A percentile compares a stretch with the other conserved stretches of the same genome.
Evolutionary conservation across 2,797 vertebrate genomes (phyloP).

Genomic region (Pangasius krempfi): DNA sequence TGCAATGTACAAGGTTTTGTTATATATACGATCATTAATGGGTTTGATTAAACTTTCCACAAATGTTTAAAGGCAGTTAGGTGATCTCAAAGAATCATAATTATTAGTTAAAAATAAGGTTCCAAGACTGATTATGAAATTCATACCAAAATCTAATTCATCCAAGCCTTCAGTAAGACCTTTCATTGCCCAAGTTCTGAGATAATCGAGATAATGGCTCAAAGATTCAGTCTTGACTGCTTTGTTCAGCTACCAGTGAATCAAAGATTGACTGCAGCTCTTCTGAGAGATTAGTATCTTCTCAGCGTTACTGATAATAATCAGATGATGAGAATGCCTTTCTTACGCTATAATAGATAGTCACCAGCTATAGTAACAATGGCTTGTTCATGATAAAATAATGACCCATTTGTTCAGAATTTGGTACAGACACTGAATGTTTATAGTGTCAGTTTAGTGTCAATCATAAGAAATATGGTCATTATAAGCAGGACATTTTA

Average conservation of each 20-base stretch:
- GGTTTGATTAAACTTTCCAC: background rate
- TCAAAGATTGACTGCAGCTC: background rate
- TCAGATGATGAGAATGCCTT: conserved; percentile 23
- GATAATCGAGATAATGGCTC: background rate
- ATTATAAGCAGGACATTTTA: background rate
- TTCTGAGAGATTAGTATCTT: conserved; percentile 32
- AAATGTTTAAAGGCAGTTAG: background rate
- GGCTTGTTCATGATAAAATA: conserved; percentile 21
- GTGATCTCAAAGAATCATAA: background rate
- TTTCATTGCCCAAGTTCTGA: background rate
- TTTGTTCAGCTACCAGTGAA: conserved; percentile 9
- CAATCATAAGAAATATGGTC: background rate
- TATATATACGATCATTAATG: background rate
- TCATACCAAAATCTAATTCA: background rate
- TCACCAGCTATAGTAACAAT: background rate
- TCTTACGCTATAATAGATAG: background rate
- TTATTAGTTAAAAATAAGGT: background rate
- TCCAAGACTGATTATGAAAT: background rate
- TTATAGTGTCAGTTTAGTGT: background rate
- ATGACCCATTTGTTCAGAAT: conserved; percentile 15
- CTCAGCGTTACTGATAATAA: conserved; percentile 8
- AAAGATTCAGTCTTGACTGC: conserved; percentile 1
- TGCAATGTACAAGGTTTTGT: background rate
- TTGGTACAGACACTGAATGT: background rate
- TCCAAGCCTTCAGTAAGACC: background rate